Conservation (phyloP, 2,888 invertebrate species). For the Macrosoma leucophasiata region DNA sequence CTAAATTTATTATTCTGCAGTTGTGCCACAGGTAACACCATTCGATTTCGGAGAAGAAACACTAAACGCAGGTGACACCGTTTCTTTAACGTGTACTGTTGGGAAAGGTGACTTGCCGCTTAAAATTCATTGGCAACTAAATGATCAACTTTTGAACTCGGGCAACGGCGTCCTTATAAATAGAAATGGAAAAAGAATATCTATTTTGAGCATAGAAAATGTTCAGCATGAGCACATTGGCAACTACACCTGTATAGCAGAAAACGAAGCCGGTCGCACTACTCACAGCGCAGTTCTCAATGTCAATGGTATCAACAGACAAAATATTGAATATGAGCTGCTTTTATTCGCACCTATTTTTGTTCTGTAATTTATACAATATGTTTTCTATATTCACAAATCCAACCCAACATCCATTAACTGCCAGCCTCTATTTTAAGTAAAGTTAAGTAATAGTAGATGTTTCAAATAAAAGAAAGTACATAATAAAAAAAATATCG, state of each 20-base stretch:
- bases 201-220: conserved; percentile 80
- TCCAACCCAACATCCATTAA: too few species aligned
- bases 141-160: conserved; percentile 68
- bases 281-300: conserved; percentile 79
- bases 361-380: conserved; percentile 22
- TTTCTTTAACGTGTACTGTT: conserved; percentile 81
- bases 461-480: too few species aligned
- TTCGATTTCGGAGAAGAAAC: conserved; percentile 86
- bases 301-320: conserved; percentile 80
- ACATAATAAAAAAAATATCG: conserved; percentile 71
- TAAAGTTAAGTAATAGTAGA: too few species aligned
- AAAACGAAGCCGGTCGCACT: conserved; percentile 79
- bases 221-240: conserved; percentile 77
- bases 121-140: conserved; percentile 82
- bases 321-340: conserved; percentile 21
- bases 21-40: conserved; percentile 86
- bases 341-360: conserved; percentile 46
- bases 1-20: too few species aligned
- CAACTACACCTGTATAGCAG: conserved; percentile 78
- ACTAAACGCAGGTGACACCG: conserved; percentile 83
- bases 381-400: conserved; percentile 21
- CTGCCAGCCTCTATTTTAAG: too few species aligned
- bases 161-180: conserved; percentile 76
- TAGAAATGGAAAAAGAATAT: conserved; percentile 78
- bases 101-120: conserved; percentile 83